phyloP scores from a whole-genome alignment of 1,140 invertebrate genomes.

The Liolophura sinensis region DNA sequence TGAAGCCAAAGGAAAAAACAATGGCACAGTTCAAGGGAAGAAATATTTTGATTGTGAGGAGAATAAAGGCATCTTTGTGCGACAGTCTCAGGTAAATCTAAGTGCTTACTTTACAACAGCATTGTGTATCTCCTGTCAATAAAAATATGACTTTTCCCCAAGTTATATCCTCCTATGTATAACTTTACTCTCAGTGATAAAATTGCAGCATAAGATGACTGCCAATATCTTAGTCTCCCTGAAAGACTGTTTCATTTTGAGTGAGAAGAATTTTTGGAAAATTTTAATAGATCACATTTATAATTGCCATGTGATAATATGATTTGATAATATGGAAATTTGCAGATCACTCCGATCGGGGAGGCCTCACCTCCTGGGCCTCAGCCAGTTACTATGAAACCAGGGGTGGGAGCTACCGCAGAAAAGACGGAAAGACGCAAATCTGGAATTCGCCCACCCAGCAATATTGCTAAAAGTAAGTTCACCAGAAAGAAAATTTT shows the following conservation, averaged over 20 bases:
- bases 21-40: slow-evolving; percentile 89
- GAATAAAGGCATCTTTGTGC: slow-evolving; percentile 62
- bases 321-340: no score
- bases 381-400: neutral
- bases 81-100: slow-evolving; percentile 52
- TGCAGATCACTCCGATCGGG: no score
- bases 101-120: neutral
- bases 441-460: slow-evolving; percentile 1
- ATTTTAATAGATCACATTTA: no score
- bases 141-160: no score
- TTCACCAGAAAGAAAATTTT: neutral
- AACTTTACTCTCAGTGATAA: no score
- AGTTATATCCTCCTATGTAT: no score
- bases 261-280: no score
- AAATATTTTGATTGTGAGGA: slow-evolving; percentile 60
- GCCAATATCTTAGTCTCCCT: no score
- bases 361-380: neutral
- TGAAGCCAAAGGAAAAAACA: slow-evolving; percentile 97
- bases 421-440: neutral
- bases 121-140: no score
- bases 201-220: no score
- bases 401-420: neutral
- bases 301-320: no score
- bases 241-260: no score
- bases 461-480: slow-evolving; percentile 3